Conservation (phyloP, 1,140 invertebrate species). For the Diprion similis region DNA sequence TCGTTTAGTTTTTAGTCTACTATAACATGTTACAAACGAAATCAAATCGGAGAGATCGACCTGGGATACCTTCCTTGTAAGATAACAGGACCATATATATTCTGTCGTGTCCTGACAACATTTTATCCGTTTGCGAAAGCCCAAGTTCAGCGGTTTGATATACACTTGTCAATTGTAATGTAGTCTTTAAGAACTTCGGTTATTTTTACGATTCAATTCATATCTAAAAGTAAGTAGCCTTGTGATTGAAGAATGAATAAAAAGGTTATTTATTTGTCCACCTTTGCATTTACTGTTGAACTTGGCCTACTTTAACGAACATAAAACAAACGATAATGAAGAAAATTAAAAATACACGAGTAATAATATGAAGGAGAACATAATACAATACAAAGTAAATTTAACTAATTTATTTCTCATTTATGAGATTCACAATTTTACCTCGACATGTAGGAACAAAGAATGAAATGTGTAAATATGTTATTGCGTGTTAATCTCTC, state of each 20-base stretch:
- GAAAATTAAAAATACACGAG: background rate
- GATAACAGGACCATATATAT: background rate
- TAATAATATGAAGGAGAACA: constrained; percentile 9
- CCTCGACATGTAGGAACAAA: constrained; percentile 31
- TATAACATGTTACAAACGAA: no score
- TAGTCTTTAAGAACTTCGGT: background rate
- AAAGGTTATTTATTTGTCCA: background rate
- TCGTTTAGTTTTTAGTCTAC: no score
- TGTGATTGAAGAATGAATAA: background rate
- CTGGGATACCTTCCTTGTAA: no score
- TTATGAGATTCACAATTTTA: constrained; percentile 27
- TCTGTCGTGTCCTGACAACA: background rate
- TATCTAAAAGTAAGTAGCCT: constrained; percentile 5
- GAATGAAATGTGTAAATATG: constrained; percentile 34
- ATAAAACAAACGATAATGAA: background rate
- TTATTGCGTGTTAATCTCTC: constrained; percentile 33
- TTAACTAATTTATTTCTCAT: constrained; percentile 22
- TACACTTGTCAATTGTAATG: background rate
- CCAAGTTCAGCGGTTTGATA: background rate
- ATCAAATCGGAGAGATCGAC: no score
- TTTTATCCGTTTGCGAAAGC: background rate
- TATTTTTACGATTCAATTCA: background rate
- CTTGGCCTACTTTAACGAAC: background rate
- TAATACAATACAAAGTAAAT: constrained; percentile 18
- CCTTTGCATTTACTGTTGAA: background rate